Percentiles rank a stretch among this genome's conserved stretches.
phyloP scores from a whole-genome alignment of 1,140 invertebrate genomes.

The Orchestia grillus region DNA sequence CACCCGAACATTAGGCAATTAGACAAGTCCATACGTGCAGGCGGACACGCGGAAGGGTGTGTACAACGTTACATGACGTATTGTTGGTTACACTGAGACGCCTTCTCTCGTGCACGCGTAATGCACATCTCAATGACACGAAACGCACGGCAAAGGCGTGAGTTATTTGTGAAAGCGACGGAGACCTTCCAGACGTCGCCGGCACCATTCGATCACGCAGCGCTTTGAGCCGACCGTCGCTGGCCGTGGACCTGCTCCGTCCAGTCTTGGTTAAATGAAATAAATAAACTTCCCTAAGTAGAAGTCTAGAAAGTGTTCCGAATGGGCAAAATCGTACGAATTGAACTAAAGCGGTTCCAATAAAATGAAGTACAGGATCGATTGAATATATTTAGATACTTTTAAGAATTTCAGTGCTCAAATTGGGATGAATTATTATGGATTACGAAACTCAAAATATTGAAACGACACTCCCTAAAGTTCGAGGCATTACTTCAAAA shows the following conservation, averaged over 20 bases:
- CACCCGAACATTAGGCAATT: background rate
- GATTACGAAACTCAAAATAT: background rate
- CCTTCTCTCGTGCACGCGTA: background rate
- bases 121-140: background rate
- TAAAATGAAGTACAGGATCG: background rate
- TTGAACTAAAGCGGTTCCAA: background rate
- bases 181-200: background rate
- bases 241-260: background rate
- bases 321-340: background rate
- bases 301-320: background rate
- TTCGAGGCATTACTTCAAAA: background rate
- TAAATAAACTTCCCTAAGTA: background rate
- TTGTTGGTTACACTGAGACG: background rate
- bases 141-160: background rate
- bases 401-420: background rate
- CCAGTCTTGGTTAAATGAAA: background rate
- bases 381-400: background rate
- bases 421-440: background rate
- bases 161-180: constrained; percentile 7
- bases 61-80: background rate
- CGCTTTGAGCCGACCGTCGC: background rate
- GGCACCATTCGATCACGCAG: background rate
- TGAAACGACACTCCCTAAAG: background rate
- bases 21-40: background rate
- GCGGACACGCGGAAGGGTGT: background rate